Percentiles rank a stretch among this genome's conserved stretches.
These are phyloP conservation scores for Prunella himalayana DNA, from an alignment of 2,113 vertebrate genomes.

Conservation along the genomic window DNA sequence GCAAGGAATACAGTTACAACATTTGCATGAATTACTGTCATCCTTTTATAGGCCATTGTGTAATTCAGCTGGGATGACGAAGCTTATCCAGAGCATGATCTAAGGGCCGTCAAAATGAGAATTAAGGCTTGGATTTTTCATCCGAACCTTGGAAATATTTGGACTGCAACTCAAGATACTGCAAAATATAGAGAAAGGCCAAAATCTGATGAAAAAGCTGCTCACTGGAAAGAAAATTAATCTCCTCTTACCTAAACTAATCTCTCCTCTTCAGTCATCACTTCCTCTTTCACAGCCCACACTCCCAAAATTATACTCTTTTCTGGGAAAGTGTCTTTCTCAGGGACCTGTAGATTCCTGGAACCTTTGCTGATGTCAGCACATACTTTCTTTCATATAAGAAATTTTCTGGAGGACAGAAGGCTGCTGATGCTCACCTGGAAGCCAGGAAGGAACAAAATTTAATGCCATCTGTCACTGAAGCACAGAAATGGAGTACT, in stretches of 20 bases:
- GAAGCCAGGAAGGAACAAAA: neutral
- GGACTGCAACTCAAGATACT: neutral
- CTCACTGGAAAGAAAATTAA: neutral
- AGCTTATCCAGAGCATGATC: neutral
- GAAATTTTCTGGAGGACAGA: neutral
- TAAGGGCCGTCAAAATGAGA: neutral
- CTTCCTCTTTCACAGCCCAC: neutral
- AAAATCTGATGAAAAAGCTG: neutral
- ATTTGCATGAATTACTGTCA: constrained; percentile 27
- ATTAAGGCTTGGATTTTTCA: neutral
- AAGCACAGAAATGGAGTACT: neutral
- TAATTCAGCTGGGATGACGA: constrained; percentile 27
- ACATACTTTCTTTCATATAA: neutral
- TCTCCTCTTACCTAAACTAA: neutral
- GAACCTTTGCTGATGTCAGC: neutral
- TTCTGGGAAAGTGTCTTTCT: neutral
- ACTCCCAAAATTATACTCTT: neutral
- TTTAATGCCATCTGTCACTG: neutral
- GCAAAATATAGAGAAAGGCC: neutral
- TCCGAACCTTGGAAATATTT: neutral
- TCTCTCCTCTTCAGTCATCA: neutral
- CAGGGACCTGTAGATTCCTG: neutral
- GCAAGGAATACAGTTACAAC: neutral
- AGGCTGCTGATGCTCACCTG: neutral
- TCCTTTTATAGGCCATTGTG: constrained; percentile 37